Conservation (phyloP, 2,113 vertebrate genomes). For the Nannospalax galili region DNA sequence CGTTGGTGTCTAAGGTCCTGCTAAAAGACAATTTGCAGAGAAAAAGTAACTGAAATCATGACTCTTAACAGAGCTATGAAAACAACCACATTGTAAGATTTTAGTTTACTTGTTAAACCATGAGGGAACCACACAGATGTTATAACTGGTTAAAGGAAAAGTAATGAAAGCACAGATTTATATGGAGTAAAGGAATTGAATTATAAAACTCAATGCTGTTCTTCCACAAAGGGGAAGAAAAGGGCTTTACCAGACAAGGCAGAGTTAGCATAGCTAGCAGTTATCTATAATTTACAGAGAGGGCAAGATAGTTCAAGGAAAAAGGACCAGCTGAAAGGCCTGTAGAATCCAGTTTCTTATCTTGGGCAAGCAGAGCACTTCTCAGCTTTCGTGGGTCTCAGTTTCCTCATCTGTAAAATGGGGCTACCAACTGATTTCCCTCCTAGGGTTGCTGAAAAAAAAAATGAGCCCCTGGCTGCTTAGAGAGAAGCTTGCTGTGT, state of each 20-base stretch:
- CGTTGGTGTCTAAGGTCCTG: not conserved
- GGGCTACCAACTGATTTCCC: not conserved
- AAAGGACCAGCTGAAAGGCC: not conserved
- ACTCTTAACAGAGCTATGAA: not conserved
- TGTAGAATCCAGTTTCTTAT: not conserved
- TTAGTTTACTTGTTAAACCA: constrained; percentile 22
- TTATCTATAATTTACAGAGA: not conserved
- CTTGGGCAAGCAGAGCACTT: not conserved
- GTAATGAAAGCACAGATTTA: not conserved
- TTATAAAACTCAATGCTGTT: not conserved
- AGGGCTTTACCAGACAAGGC: not conserved
- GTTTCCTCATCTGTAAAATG: constrained; percentile 27
- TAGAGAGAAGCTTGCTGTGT: rapidly evolving
- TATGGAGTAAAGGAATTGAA: not conserved
- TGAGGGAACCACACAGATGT: not conserved
- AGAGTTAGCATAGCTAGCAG: not conserved
- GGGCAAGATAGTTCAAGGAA: not conserved
- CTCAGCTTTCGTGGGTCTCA: not conserved
- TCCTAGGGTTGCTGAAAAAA: not conserved
- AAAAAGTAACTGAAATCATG: not conserved
- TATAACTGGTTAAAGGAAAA: constrained; percentile 16
- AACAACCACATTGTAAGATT: not conserved
- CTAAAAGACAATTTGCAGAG: constrained; percentile 8
- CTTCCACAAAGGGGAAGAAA: not conserved
- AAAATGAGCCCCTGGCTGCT: not conserved